Conservation (phyloP, 2,888 invertebrate species). For the Stenotaenia linearis region DNA sequence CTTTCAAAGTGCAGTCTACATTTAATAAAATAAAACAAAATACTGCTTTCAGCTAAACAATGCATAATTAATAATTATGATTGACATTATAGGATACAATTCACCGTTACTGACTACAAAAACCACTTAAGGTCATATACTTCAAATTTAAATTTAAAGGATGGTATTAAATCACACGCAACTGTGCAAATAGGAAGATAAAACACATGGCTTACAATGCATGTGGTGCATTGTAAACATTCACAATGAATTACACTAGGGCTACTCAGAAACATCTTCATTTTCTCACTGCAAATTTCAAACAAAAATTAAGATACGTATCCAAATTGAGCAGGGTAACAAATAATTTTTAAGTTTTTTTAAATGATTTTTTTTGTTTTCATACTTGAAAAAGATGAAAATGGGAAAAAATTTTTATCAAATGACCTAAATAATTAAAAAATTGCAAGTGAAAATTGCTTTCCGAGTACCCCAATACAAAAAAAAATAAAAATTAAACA, state of each 20-base stretch:
- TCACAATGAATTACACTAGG: slow-evolving; percentile 4
- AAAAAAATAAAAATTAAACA: neutral
- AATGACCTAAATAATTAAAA: too few species aligned
- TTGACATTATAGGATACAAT: slow-evolving; percentile 17
- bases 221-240: neutral
- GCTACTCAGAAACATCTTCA: neutral
- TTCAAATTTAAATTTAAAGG: slow-evolving; percentile 11
- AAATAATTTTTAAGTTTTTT: too few species aligned
- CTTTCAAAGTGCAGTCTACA: slow-evolving; percentile 23
- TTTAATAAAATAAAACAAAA: slow-evolving; percentile 19
- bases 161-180: slow-evolving; percentile 9
- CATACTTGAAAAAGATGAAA: too few species aligned
- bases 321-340: neutral
- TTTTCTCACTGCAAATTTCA: neutral
- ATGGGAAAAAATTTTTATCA: too few species aligned
- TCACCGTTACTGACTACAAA: slow-evolving; percentile 26
- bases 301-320: neutral
- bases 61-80: slow-evolving; percentile 8
- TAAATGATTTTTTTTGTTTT: too few species aligned
- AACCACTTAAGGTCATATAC: slow-evolving; percentile 10
- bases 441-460: neutral
- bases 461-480: neutral
- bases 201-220: slow-evolving; percentile 24
- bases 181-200: slow-evolving; percentile 12
- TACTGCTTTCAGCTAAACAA: slow-evolving; percentile 26